phyloP scores from a whole-genome alignment of 2,113 vertebrate genomes.

The Thamnaconus septentrionalis region DNA sequence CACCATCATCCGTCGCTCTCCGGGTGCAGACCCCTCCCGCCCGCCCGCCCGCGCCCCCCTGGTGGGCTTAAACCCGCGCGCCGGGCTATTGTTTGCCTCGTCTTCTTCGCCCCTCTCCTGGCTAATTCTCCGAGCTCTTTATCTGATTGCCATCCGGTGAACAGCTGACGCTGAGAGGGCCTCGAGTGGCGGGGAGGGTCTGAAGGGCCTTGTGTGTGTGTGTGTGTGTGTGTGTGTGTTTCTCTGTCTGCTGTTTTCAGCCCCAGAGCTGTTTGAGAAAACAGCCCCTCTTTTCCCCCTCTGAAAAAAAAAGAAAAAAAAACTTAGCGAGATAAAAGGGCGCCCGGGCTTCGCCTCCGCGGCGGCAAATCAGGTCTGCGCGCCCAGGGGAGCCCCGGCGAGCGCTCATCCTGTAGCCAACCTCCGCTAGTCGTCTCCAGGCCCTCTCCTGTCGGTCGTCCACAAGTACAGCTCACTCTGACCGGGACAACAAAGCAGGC shows the following conservation, averaged over 20 bases:
- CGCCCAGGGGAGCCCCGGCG: slow-evolving; percentile 61
- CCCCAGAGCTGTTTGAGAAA: slow-evolving; percentile 63
- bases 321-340: slow-evolving; percentile 72
- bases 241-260: slow-evolving; percentile 77
- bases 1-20: slow-evolving; percentile 69
- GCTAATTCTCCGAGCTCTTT: slow-evolving; percentile 81
- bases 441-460: slow-evolving; percentile 60
- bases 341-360: slow-evolving; percentile 52
- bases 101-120: slow-evolving; percentile 67
- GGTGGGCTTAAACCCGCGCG: slow-evolving; percentile 71
- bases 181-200: slow-evolving; percentile 73
- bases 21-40: slow-evolving; percentile 61
- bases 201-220: slow-evolving; percentile 79
- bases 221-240: slow-evolving; percentile 78
- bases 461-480: slow-evolving; percentile 61
- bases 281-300: slow-evolving; percentile 53
- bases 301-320: slow-evolving; percentile 16
- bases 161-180: slow-evolving; percentile 84
- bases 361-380: slow-evolving; percentile 61
- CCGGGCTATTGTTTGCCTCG: slow-evolving; percentile 70
- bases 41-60: slow-evolving; percentile 54
- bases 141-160: slow-evolving; percentile 84
- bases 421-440: slow-evolving; percentile 50
- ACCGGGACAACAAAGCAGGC: slow-evolving; percentile 42
- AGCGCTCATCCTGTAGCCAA: slow-evolving; percentile 59